Evolutionary conservation across 1,140 invertebrate species (phyloP), one percentile per base, ranked within the genome.

Genomic region (Caligus rogercresseyi): DNA sequence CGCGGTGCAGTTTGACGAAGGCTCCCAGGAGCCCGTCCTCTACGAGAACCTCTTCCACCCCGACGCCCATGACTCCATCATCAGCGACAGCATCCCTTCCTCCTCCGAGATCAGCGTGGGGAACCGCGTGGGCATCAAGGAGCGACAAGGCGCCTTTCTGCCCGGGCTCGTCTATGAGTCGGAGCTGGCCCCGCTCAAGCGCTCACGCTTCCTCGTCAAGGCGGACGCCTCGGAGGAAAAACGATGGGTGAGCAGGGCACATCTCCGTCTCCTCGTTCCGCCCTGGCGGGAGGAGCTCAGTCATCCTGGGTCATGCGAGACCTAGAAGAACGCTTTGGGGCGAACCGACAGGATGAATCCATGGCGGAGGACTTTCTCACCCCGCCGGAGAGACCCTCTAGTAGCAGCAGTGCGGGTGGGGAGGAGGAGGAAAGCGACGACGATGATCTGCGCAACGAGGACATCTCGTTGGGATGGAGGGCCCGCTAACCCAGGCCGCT

Each of bases 221-320:
- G 31, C 16, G 21, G 53, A 55, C 25, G 18, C 26, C 26, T 61
- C 61, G 19, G 74, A 74, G 69, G 69, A 74, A 67, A 74, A 74
- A 67, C 73, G 74, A 64, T 77, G 81, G 66, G 83, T 90, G 56
- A 85, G 85, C 68, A 77, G 92, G 25, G 87, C 91, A 1, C 88
- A 92, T 72, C 73, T 96, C 31, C 78, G 92, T n/a, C 78, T 95
- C 1, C 72, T 95, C 60, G 80, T 86, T 69, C 89, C 91, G 14
- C 92, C 92, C 0, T 97, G 92, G 92, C 87, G 82, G 74, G 91
- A 96, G 69, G 92, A 97, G 73, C 74, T 95, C 52, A 87, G 89
- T 69, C 63, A 65, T 25, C 31, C 66, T 18, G 58, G 62, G 64
- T 63, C 52, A 61, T 60, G 65, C 64, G 62, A 66, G 31, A 54